phyloP scores from a whole-genome alignment of 2,797 vertebrate species.

The Molossus alvarezi region DNA sequence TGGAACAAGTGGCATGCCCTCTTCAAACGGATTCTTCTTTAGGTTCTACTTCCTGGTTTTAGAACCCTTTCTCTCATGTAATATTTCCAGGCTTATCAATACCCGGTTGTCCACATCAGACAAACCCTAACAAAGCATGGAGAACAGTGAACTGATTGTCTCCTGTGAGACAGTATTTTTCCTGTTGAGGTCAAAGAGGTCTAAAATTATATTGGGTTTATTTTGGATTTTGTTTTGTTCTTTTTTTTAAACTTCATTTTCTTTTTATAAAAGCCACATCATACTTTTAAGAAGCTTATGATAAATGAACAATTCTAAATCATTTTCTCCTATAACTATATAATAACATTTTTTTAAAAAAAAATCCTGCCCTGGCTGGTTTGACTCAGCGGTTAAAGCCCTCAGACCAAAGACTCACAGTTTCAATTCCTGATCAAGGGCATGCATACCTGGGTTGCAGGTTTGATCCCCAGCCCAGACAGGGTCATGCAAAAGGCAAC shows the following conservation, averaged over 20 bases:
- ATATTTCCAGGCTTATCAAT: neutral
- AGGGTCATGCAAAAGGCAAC: no score
- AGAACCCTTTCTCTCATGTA: neutral
- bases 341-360: neutral
- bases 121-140: neutral
- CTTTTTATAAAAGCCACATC: slow-evolving; percentile 1
- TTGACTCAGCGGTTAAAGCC: no score
- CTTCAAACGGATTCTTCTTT: neutral
- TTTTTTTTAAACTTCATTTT: neutral
- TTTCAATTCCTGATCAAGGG: no score
- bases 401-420: no score
- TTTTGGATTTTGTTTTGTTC: slow-evolving; percentile 42
- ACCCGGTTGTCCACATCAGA: neutral
- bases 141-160: neutral
- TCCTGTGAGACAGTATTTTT: neutral
- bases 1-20: neutral
- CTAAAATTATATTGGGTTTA: slow-evolving; percentile 18
- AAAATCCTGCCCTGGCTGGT: neutral
- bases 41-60: neutral
- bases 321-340: neutral
- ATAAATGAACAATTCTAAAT: neutral
- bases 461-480: no score
- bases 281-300: neutral
- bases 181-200: neutral
- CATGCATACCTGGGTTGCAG: no score